Conservation (phyloP, 2,797 vertebrate genomes). For the Coregonus sp. region DNA sequence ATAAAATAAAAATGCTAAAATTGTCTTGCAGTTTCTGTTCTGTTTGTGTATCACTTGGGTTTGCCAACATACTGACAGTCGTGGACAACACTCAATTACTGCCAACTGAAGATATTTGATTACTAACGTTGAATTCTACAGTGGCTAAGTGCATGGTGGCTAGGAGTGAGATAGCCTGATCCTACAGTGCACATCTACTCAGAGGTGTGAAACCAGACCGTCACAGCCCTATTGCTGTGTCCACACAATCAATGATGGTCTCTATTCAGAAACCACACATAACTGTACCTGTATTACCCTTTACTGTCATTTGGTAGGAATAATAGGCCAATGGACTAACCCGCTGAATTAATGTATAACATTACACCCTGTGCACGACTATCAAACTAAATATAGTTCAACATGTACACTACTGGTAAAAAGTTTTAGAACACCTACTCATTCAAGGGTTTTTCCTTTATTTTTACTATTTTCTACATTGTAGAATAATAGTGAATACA, state of each 20-base stretch:
- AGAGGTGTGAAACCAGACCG: neutral
- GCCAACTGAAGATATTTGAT: neutral
- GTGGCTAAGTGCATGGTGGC: neutral
- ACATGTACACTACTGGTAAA: neutral
- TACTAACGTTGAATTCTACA: neutral
- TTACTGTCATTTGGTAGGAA: conserved; percentile 16
- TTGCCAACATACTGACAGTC: neutral
- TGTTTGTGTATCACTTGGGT: conserved; percentile 23
- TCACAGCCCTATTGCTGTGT: neutral
- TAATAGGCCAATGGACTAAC: conserved; percentile 26
- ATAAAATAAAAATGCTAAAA: neutral
- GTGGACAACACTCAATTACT: neutral
- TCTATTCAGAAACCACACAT: neutral
- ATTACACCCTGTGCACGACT: conserved; percentile 22
- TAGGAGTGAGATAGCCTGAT: neutral
- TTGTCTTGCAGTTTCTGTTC: conserved; percentile 11
- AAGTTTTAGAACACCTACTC: too few relatives aligned
- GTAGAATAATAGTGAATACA: too few relatives aligned
- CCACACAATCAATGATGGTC: too few relatives aligned
- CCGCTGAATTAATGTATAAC: neutral
- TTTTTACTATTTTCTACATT: too few relatives aligned
- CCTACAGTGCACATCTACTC: neutral
- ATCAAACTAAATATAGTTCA: conserved; percentile 39
- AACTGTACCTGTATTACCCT: neutral
- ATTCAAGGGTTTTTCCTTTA: too few relatives aligned